Evolutionary conservation across 2,113 vertebrate species (phyloP), one percentile per base, ranked within the genome.

Genomic region (Copsychus sechellarum): DNA sequence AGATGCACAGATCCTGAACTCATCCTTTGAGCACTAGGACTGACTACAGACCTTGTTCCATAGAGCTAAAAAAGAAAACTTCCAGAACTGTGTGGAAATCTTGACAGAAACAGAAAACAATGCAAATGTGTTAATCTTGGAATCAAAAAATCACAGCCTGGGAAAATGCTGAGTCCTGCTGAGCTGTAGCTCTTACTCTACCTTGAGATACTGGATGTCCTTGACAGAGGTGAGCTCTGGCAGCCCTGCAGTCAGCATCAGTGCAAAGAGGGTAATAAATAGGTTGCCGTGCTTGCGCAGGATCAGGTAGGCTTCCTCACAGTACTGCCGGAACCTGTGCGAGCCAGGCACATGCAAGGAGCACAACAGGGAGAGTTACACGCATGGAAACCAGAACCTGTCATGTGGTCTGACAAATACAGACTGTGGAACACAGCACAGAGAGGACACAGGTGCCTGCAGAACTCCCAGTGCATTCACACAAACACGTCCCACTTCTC

Each of bases 181-280:
- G 86, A 85, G 60, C 36, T 51, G 14, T 19, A 76, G 40, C n/a
- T 82, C 15, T 57, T 61, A 22, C 20, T 83, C 81, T 98, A 99
- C 99, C 99, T 99, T 99, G 96, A 99, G 98, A 98, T 99, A 99
- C 96, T 99, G 99, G 96, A 99, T 99, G 95, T 99, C 99, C 97
- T 99, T 99, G 95, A 99, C 98, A 20, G 99, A 99, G 15, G 99
- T 99, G 66, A 99, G 98, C 91, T 99, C 99, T 51, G 99, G 99
- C 91, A 99, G 98, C 38, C 99, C 99, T 62, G 99, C 99, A 48
- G 99, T 99, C 91, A 99, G 93, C 99, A 99, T 99, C 97, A 99
- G 98, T 82, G 99, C 99, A 97, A 99, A 99, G 76, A 99, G 98
- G 8, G 99, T 99, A 96, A 99, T 99, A 97, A 99, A 99, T 50